Conservation (phyloP, 2,113 vertebrate genomes). For the Sylvia atricapilla region DNA sequence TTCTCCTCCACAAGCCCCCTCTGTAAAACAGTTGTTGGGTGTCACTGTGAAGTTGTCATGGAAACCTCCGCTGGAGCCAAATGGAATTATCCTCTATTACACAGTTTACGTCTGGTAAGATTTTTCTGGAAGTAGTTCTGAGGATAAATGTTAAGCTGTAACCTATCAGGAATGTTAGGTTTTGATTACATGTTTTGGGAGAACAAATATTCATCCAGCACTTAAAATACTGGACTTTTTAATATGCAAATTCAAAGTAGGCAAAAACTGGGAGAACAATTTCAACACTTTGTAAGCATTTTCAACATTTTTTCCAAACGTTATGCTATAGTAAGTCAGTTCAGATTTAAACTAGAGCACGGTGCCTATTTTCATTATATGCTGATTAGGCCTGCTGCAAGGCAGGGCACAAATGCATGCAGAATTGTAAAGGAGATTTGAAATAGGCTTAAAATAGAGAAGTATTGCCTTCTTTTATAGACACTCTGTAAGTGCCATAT, state of each 20-base stretch:
- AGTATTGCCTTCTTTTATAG: not conserved
- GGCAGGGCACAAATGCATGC: not conserved
- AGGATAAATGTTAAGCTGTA: slow-evolving; percentile 71
- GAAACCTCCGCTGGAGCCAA: slow-evolving; percentile 87
- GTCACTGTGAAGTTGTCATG: slow-evolving; percentile 90
- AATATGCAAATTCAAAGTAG: not conserved
- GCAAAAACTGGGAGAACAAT: not conserved
- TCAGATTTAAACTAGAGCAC: not conserved
- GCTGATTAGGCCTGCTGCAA: not conserved
- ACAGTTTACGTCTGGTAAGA: slow-evolving; percentile 91
- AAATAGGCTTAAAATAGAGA: not conserved
- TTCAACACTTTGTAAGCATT: not conserved
- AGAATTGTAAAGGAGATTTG: not conserved
- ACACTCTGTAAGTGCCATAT: not conserved
- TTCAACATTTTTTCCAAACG: not conserved
- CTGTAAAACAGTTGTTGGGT: slow-evolving; percentile 87
- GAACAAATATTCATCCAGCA: not conserved
- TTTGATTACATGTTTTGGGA: slow-evolving; percentile 6
- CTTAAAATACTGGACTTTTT: not conserved
- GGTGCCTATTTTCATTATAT: not conserved
- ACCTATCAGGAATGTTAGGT: slow-evolving; percentile 67
- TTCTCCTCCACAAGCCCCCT: slow-evolving; percentile 86
- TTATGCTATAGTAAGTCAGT: not conserved
- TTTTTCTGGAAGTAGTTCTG: slow-evolving; percentile 73
- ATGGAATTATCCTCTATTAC: slow-evolving; percentile 94